A percentile compares a stretch with the other conserved stretches of the same genome.
phyloP scores from a whole-genome alignment of 1,140 invertebrate genomes.

The Conus betulinus region DNA sequence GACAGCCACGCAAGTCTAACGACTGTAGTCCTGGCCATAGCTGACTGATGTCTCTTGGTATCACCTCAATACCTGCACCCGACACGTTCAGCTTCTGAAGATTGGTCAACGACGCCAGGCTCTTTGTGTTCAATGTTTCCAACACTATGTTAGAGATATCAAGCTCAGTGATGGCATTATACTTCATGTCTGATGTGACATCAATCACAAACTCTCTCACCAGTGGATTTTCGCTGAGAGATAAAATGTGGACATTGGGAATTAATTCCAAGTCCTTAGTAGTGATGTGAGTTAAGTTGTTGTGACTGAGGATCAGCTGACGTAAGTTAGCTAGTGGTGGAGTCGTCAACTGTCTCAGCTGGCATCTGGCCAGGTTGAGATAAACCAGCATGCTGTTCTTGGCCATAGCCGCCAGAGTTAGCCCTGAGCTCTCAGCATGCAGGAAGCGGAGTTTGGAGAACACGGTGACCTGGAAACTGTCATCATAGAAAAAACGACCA shows the following conservation, averaged over 20 bases:
- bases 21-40: background rate
- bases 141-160: background rate
- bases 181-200: background rate
- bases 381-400: conserved; percentile 1
- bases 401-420: background rate
- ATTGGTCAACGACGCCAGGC: background rate
- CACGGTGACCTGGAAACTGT: background rate
- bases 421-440: background rate
- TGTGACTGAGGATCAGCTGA: background rate
- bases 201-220: no score
- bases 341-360: background rate
- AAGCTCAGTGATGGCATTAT: background rate
- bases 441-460: background rate
- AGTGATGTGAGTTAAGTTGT: background rate
- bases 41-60: background rate
- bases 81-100: conserved; percentile 22
- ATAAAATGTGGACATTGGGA: background rate
- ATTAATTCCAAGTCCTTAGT: background rate
- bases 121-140: background rate
- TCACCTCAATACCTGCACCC: background rate
- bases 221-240: background rate
- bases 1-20: background rate
- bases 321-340: background rate
- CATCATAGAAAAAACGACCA: background rate
- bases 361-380: background rate